phyloP scores from a whole-genome alignment of 2,797 vertebrate species.

The Takifugu rubripes region DNA sequence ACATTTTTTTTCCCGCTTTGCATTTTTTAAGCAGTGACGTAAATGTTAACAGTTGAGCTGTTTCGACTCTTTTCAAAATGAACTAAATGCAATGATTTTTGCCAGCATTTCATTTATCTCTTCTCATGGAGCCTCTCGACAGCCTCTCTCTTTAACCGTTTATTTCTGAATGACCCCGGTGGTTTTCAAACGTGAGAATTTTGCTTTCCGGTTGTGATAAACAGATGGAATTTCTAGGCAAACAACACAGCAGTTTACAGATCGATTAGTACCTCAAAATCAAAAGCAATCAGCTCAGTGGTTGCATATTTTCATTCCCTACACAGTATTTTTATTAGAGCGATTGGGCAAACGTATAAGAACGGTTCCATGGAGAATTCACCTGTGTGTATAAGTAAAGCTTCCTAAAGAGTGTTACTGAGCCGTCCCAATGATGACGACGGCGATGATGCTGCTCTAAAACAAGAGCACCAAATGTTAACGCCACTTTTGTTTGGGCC shows the following conservation, averaged over 20 bases:
- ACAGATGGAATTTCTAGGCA: too few relatives aligned
- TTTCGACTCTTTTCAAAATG: slow-evolving; percentile 32
- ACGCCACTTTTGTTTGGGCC: slow-evolving; percentile 28
- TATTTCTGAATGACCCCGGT: slow-evolving; percentile 50
- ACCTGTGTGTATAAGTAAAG: slow-evolving; percentile 28
- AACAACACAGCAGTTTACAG: background rate
- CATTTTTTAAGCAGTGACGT: slow-evolving; percentile 21
- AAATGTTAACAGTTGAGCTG: slow-evolving; percentile 66
- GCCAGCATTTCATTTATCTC: slow-evolving; percentile 8
- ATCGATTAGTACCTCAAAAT: slow-evolving; percentile 7
- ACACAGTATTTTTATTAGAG: slow-evolving; percentile 15
- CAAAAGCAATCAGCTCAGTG: slow-evolving; percentile 15
- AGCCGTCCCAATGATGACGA: slow-evolving; percentile 19
- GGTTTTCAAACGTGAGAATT: slow-evolving; percentile 23
- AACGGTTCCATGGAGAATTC: slow-evolving; percentile 36
- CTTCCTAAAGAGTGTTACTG: slow-evolving; percentile 31
- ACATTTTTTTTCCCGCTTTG: slow-evolving; percentile 16
- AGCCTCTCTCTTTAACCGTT: slow-evolving; percentile 16
- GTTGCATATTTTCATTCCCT: slow-evolving; percentile 33
- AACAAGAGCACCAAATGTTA: slow-evolving; percentile 38
- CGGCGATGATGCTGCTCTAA: slow-evolving; percentile 9
- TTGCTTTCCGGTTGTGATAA: too few relatives aligned
- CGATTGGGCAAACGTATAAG: slow-evolving; percentile 18
- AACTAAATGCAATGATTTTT: slow-evolving; percentile 29
- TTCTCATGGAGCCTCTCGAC: slow-evolving; percentile 11